phyloP scores from a whole-genome alignment of 2,113 vertebrate genomes.

The Thinocorus orbignyianus region DNA sequence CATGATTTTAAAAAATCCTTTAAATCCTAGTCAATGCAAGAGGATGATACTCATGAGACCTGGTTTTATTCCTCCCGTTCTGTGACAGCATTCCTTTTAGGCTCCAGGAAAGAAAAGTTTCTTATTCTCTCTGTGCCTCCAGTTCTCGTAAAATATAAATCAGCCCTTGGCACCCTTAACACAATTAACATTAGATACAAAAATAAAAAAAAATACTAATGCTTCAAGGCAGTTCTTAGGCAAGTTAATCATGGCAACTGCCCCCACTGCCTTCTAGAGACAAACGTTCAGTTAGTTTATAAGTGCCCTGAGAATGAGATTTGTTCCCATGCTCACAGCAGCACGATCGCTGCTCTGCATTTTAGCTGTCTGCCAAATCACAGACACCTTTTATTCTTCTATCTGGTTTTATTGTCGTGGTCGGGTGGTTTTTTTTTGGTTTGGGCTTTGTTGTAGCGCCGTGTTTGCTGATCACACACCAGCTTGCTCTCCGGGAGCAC shows the following conservation, averaged over 20 bases:
- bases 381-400: not conserved
- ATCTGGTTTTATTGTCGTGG: not conserved
- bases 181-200: not conserved
- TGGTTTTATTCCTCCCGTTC: not conserved
- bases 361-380: not conserved
- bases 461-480: not conserved
- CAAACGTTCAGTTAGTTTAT: not conserved
- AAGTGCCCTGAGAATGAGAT: not conserved
- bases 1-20: not conserved
- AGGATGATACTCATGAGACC: not conserved
- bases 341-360: not conserved
- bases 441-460: not conserved
- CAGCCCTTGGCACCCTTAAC: not conserved
- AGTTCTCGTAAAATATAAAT: not conserved
- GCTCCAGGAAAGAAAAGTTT: not conserved
- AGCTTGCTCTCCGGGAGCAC: not conserved
- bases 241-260: not conserved
- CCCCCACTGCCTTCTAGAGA: conserved; percentile 10
- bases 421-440: not conserved
- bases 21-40: not conserved
- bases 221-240: conserved; percentile 34
- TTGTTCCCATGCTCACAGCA: not conserved
- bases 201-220: not conserved
- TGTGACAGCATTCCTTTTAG: not conserved
- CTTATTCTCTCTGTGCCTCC: not conserved